phyloP scores from a whole-genome alignment of 2,888 invertebrate genomes.

The Eupeodes luniger region DNA sequence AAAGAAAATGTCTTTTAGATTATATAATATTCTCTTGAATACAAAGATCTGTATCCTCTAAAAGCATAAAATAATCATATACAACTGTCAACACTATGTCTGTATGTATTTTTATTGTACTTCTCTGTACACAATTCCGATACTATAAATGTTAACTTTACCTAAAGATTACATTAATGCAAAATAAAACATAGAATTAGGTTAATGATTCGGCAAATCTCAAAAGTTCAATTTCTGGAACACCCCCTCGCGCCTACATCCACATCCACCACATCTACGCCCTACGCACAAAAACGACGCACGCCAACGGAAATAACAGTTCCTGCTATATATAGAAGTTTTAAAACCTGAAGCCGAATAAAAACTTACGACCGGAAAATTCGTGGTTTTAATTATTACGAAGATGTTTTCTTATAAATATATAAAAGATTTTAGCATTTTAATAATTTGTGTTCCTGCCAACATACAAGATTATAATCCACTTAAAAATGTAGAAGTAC shows the following conservation, averaged over 20 bases:
- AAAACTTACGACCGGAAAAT: constrained; percentile 23
- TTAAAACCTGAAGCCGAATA: background rate
- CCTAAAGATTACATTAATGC: constrained; percentile 8
- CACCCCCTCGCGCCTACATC: no score
- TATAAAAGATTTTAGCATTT: constrained; percentile 6
- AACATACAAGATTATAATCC: no score
- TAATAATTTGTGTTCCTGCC: background rate
- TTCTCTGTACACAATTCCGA: background rate
- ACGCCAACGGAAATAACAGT: background rate
- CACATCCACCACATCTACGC: no score
- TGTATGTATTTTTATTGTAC: no score
- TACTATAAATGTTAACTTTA: constrained; percentile 2
- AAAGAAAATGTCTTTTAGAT: no score
- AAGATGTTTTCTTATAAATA: background rate
- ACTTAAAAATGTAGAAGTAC: background rate
- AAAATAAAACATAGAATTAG: background rate
- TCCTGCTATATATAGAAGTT: background rate
- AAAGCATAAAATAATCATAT: no score
- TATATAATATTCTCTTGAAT: no score
- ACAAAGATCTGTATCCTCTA: no score
- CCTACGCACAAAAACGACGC: background rate
- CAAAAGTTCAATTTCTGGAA: background rate
- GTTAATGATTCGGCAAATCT: constrained; percentile 8
- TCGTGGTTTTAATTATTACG: background rate
- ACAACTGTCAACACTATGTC: no score